Conservation (phyloP, 2,113 vertebrate genomes). For the Paralichthys olivaceus region DNA sequence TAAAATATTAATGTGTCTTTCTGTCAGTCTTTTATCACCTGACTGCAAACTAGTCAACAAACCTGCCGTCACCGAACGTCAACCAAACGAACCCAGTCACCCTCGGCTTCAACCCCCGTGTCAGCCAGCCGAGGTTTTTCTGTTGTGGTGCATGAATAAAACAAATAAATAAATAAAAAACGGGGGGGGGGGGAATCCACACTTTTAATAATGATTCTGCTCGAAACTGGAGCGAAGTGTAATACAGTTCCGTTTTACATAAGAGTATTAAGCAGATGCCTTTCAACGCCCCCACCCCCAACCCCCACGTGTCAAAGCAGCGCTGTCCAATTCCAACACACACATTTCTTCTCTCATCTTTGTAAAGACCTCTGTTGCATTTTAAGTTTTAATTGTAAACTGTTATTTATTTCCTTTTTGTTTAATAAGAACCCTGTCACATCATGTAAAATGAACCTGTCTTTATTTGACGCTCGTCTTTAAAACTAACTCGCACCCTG, state of each 20-base stretch:
- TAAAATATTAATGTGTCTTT: no score
- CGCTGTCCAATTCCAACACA: constrained; percentile 58
- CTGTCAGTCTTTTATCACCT: not conserved
- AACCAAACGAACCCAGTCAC: constrained; percentile 19
- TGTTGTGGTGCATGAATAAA: not conserved
- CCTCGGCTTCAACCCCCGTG: constrained; percentile 8
- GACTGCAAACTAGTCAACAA: not conserved
- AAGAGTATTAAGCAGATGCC: constrained; percentile 84
- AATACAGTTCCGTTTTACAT: constrained; percentile 82
- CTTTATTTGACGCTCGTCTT: no score
- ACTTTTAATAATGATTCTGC: constrained; percentile 72
- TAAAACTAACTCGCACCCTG: no score
- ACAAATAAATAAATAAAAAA: not conserved
- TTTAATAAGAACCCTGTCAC: not conserved
- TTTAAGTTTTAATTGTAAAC: not conserved
- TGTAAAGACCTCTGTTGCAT: not conserved
- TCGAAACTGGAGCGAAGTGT: constrained; percentile 68
- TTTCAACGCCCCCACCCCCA: constrained; percentile 51
- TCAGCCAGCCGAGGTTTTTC: not conserved
- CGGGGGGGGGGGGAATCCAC: constrained; percentile 56
- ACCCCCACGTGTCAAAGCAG: constrained; percentile 40
- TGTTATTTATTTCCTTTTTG: not conserved
- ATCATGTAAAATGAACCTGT: not conserved
- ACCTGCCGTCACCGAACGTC: not conserved
- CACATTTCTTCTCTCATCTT: not conserved